A percentile compares a stretch with the other conserved stretches of the same genome.
These are phyloP conservation scores for Chaetorhynchus papuensis DNA, from an alignment of 2,113 vertebrate genomes.

Conservation along the genomic window DNA sequence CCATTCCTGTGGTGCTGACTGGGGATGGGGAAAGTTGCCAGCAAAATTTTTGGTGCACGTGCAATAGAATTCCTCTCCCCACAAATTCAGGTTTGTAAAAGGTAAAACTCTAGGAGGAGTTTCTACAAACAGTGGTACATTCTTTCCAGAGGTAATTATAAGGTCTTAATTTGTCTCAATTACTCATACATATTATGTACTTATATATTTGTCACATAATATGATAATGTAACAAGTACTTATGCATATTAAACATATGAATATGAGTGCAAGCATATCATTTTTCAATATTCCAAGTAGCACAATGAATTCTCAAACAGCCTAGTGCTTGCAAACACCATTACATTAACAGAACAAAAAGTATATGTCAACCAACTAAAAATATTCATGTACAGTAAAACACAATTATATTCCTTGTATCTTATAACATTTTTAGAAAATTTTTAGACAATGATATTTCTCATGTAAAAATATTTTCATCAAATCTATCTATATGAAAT, in stretches of 20 bases:
- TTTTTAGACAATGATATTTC: neutral
- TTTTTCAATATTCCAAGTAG: neutral
- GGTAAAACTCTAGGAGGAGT: neutral
- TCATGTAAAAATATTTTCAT: neutral
- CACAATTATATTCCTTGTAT: neutral
- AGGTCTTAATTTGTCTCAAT: neutral
- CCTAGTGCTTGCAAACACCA: neutral
- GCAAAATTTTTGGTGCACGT: neutral
- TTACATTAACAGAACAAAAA: neutral
- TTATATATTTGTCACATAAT: neutral
- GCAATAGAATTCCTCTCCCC: neutral
- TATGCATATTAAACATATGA: neutral
- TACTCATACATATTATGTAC: neutral
- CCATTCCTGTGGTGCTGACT: neutral
- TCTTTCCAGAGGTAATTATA: neutral
- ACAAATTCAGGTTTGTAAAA: neutral
- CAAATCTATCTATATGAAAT: neutral
- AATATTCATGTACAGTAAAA: neutral
- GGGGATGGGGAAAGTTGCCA: neutral
- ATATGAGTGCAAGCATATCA: neutral
- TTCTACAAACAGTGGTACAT: neutral
- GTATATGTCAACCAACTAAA: neutral
- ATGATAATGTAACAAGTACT: neutral
- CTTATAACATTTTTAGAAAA: neutral
- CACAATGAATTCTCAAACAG: neutral